Evolutionary conservation across 2,888 invertebrate genomes (phyloP).

Genomic region (Meteorus cinctellus): DNA sequence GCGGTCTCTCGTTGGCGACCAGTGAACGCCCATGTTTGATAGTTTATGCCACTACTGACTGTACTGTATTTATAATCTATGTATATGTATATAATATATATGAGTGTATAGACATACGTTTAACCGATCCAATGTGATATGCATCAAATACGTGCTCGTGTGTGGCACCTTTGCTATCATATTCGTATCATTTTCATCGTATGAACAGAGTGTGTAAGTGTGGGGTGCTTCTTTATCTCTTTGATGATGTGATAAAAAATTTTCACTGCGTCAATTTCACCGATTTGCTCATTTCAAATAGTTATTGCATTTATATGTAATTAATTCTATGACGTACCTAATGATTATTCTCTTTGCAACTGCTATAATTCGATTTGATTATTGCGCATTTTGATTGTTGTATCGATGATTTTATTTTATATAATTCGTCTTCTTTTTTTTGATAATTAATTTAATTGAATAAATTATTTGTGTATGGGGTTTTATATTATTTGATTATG

Average conservation of each 20-base stretch:
- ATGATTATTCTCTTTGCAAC: not conserved
- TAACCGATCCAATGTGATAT: not conserved
- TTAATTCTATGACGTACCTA: not conserved
- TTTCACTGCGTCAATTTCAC: no score
- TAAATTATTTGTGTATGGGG: no score
- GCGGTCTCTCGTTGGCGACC: slow-evolving; percentile 61
- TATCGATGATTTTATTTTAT: not conserved
- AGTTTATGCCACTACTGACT: slow-evolving; percentile 45
- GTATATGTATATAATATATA: slow-evolving; percentile 6
- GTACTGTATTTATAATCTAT: slow-evolving; percentile 3
- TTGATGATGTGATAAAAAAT: no score
- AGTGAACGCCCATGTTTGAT: slow-evolving; percentile 65
- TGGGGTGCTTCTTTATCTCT: no score
- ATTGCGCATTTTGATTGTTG: not conserved
- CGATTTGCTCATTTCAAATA: no score
- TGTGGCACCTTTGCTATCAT: not conserved
- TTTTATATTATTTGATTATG: no score
- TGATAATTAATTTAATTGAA: not conserved
- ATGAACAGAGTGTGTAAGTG: not conserved
- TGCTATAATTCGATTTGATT: not conserved
- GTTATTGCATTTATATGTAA: not conserved
- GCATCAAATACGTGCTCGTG: not conserved
- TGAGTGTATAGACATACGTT: not conserved
- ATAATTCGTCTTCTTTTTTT: no score
- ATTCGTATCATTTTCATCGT: not conserved